phyloP scores from a whole-genome alignment of 2,888 invertebrate genomes.

The Drosophila borborema region DNA sequence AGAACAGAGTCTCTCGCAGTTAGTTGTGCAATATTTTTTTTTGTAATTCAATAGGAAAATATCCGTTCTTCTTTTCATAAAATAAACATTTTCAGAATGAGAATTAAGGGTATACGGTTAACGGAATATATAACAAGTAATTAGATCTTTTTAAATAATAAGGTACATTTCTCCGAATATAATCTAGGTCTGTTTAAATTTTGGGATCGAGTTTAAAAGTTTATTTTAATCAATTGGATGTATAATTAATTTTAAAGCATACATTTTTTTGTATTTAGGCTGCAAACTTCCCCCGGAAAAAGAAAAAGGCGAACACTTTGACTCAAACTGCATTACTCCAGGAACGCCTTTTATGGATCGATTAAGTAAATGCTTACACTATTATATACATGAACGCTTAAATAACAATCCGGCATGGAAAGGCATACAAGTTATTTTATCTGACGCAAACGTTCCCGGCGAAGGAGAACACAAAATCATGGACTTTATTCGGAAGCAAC shows the following conservation, averaged over 20 bases:
- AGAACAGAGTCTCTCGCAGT: no score
- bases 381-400: slow-evolving; percentile 86
- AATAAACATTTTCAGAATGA: no score
- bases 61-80: no score
- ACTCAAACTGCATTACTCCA: slow-evolving; percentile 99
- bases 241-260: not conserved
- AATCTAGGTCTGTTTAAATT: no score
- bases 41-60: no score
- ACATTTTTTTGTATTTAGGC: slow-evolving; percentile 80
- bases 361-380: slow-evolving; percentile 91
- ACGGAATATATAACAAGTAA: no score
- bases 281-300: slow-evolving; percentile 93
- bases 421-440: slow-evolving; percentile 96
- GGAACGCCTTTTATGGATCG: slow-evolving; percentile 99
- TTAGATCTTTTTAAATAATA: no score
- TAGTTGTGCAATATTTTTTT: no score
- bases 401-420: slow-evolving; percentile 98
- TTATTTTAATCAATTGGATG: not conserved
- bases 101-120: no score
- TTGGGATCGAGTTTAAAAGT: no score
- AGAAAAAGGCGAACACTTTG: slow-evolving; percentile 96
- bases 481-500: slow-evolving; percentile 98
- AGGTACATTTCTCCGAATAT: no score
- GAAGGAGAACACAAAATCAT: slow-evolving; percentile 99
- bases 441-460: slow-evolving; percentile 99